Evolutionary conservation across 1,140 invertebrate genomes (phyloP).

Genomic region (Danaus melanippus): DNA sequence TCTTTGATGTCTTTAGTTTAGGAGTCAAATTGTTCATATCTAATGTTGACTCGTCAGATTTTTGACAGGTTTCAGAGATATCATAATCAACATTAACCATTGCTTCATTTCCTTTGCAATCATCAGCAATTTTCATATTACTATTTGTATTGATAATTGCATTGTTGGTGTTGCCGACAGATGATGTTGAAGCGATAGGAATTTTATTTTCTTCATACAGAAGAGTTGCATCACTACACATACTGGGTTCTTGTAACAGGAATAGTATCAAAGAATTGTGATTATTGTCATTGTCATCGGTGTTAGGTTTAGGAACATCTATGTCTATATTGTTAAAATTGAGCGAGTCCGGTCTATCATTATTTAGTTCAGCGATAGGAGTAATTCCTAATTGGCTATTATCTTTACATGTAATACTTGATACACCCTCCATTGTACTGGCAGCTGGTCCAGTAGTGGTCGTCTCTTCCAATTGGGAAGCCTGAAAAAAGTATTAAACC

Average conservation of each 20-base stretch:
- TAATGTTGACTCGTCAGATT: constrained; percentile 23
- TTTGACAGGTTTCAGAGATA: constrained; percentile 30
- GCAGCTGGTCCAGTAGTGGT: too few species aligned
- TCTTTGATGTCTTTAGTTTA: constrained; percentile 25
- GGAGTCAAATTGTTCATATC: constrained; percentile 15
- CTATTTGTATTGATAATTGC: constrained; percentile 35
- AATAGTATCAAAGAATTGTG: constrained; percentile 25
- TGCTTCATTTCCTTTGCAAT: constrained; percentile 23
- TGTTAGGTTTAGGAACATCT: constrained; percentile 1
- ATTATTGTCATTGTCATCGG: constrained; percentile 13
- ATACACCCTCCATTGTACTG: too few species aligned
- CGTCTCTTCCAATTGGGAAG: too few species aligned
- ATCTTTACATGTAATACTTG: neutral
- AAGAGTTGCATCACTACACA: constrained; percentile 17
- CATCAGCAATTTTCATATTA: constrained; percentile 31
- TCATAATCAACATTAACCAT: constrained; percentile 33
- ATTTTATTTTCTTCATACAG: constrained; percentile 24
- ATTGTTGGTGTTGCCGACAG: constrained; percentile 32
- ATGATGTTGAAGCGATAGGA: constrained; percentile 38
- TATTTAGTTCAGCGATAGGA: constrained; percentile 31
- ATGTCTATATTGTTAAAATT: constrained; percentile 3
- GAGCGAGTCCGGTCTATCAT: constrained; percentile 6
- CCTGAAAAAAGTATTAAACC: too few species aligned
- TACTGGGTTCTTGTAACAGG: constrained; percentile 7
- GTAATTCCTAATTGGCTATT: constrained; percentile 22